Evolutionary conservation across 2,113 vertebrate genomes (phyloP), one percentile per base, ranked within the genome.

Genomic region (Anoplopoma fimbria): DNA sequence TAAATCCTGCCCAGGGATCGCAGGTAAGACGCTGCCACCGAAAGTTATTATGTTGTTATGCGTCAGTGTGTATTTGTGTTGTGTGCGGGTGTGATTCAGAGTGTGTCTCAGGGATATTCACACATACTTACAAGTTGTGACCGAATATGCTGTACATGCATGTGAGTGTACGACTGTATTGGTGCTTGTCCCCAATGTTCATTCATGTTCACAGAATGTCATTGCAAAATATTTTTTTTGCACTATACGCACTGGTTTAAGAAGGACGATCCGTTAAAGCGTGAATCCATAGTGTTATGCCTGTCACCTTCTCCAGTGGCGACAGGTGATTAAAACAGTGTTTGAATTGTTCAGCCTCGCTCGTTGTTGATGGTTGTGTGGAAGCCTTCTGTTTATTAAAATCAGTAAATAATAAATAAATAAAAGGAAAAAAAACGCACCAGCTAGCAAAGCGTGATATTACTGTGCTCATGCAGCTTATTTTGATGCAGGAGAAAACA

Each of bases 401-500:
- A 76, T 84, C 31, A 57, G 65, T 1, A 51, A 14, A 62, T 25
- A 75, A 47, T 47, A 19, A 19, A 9, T 2, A 51, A 5, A 47
- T 64, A 21, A 27, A 40, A 45, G 17, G 21, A 9, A 27, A 34
- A 62, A 49, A 53, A 36, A 74, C 3, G 14, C 47, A 40, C 55
- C 47, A 51, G 81, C 45, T 25, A 29, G 23, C 23, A 63, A 58
- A 29, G 74, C 15, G 6, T 72, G 79, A 69, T 55, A 51, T 60
- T 58, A 40, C 57, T 75, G 36, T 34, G 12, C 62, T 55, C 57
- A 36, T 34, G 68, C 53, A 29, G 73, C 63, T 77, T 77, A 62
- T 73, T 70, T 77, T 82, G 81, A 90, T 63, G 78, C 75, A 73
- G 71, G 42, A 53, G 77, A 53, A 72, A 33, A 72, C 25, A 74